Conservation (phyloP, 2,797 vertebrate species). For the Neolamprologus multifasciatus region DNA sequence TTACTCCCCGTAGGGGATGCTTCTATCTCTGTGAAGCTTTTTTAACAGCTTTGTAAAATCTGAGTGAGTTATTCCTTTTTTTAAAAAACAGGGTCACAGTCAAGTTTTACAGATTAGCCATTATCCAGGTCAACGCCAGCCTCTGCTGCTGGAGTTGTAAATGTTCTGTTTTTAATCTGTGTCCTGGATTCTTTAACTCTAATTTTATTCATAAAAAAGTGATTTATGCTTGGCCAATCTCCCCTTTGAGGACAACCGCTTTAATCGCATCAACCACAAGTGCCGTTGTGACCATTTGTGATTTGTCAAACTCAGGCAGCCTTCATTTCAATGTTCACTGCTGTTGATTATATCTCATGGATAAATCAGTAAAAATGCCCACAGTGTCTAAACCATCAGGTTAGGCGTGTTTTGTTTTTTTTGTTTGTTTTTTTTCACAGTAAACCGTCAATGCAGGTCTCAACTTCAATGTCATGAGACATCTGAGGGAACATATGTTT, state of each 20-base stretch:
- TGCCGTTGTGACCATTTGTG: background rate
- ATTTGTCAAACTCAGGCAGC: background rate
- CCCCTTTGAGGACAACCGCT: background rate
- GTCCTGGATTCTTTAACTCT: background rate
- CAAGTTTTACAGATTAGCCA: background rate
- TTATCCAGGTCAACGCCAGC: background rate
- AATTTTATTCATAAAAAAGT: background rate
- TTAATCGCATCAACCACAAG: background rate
- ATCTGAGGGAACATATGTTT: background rate
- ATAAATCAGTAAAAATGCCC: background rate
- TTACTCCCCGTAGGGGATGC: background rate
- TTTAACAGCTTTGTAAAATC: background rate
- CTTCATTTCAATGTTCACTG: background rate
- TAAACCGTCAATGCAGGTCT: background rate
- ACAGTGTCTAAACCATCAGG: background rate
- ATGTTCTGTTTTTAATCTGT: background rate
- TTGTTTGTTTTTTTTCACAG: background rate
- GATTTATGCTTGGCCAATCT: background rate
- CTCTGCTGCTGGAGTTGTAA: background rate
- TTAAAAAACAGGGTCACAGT: background rate
- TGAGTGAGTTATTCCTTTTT: background rate
- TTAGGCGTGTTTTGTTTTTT: fast-evolving
- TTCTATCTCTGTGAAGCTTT: background rate
- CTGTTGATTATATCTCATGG: background rate
- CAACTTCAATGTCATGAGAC: background rate